Percentiles rank a stretch among this genome's conserved stretches.
phyloP scores from a whole-genome alignment of 1,140 invertebrate species.

The Megathymus violae region DNA sequence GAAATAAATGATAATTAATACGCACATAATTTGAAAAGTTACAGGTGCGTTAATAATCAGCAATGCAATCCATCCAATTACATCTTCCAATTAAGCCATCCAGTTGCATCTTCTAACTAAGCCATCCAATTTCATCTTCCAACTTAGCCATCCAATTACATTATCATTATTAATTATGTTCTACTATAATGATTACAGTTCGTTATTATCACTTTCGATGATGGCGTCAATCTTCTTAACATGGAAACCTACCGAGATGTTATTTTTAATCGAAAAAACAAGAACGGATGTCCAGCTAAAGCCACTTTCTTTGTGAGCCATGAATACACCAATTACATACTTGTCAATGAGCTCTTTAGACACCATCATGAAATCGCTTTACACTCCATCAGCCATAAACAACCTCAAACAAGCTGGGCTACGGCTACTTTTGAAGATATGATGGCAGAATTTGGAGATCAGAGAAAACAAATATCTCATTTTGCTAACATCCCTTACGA shows the following conservation, averaged over 20 bases:
- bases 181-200: too few species aligned
- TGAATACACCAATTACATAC: conserved; percentile 88
- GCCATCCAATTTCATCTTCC: too few species aligned
- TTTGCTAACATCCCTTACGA: conserved; percentile 84
- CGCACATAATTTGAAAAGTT: too few species aligned
- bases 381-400: conserved; percentile 85
- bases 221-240: conserved; percentile 87
- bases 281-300: conserved; percentile 86
- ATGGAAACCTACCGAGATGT: conserved; percentile 86
- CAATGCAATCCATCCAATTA: too few species aligned
- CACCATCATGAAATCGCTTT: conserved; percentile 89
- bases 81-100: too few species aligned
- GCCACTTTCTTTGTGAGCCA: conserved; percentile 88
- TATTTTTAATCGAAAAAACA: conserved; percentile 85
- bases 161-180: too few species aligned
- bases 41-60: too few species aligned
- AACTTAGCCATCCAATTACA: too few species aligned
- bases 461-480: conserved; percentile 79
- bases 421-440: conserved; percentile 71
- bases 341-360: conserved; percentile 86
- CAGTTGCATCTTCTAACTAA: too few species aligned
- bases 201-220: conserved; percentile 88
- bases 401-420: conserved; percentile 81
- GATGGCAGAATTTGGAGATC: conserved; percentile 85
- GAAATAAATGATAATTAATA: too few species aligned